phyloP scores from a whole-genome alignment of 2,888 invertebrate species.

The Hydraecia micacea region DNA sequence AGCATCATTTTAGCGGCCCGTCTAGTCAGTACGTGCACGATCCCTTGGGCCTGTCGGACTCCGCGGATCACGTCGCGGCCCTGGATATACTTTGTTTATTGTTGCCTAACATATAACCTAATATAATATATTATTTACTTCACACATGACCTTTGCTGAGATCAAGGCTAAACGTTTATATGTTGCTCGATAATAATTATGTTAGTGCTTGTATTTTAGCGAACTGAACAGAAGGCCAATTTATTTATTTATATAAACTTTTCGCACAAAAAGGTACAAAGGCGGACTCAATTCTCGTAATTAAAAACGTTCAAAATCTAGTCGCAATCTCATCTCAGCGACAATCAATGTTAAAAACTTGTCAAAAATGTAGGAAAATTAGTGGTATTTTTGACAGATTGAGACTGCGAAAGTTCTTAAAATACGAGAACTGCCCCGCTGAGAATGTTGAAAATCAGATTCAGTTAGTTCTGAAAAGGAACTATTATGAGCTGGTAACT shows the following conservation, averaged over 20 bases:
- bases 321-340: no score
- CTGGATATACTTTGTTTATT: constrained; percentile 67
- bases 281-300: no score
- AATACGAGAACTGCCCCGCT: no score
- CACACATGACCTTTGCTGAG: constrained; percentile 34
- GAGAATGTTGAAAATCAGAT: background rate
- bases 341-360: no score
- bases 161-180: constrained; percentile 40
- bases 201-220: background rate
- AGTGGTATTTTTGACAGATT: no score
- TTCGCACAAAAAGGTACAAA: no score
- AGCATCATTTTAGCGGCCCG: constrained; percentile 56
- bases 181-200: background rate
- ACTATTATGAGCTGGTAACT: background rate
- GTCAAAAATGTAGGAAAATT: no score
- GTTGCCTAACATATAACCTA: constrained; percentile 57
- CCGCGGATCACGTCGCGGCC: constrained; percentile 69
- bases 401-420: no score
- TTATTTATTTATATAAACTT: no score
- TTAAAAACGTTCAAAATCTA: no score
- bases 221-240: background rate
- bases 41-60: constrained; percentile 64
- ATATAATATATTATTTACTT: constrained; percentile 47
- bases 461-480: background rate
- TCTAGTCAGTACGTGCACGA: constrained; percentile 62